Percentiles rank a stretch among this genome's conserved stretches.
Evolutionary conservation across 1,140 invertebrate species (phyloP).

Genomic region (Pseudoatta argentina): DNA sequence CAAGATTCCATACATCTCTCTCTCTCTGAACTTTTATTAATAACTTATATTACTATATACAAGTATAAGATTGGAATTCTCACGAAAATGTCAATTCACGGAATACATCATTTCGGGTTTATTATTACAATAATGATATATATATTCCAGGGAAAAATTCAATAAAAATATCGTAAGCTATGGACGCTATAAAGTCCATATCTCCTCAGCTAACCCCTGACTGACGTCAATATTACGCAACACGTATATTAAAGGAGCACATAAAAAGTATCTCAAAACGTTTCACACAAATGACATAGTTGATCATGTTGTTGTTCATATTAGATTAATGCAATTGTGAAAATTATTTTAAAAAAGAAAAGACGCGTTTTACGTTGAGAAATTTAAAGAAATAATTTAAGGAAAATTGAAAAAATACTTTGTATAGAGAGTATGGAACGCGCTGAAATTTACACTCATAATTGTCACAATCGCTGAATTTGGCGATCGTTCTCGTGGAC

Average conservation of each 20-base stretch:
- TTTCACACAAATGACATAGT: neutral
- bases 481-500: constrained; percentile 29
- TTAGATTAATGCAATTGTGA: neutral
- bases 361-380: neutral
- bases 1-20: neutral
- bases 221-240: neutral
- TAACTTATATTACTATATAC: neutral
- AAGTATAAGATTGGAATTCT: neutral
- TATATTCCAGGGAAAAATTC: neutral
- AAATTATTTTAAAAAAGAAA: neutral
- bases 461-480: constrained; percentile 49
- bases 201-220: neutral
- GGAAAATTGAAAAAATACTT: neutral
- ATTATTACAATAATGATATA: constrained; percentile 14
- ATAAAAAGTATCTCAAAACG: neutral
- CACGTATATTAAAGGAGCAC: neutral
- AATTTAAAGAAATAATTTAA: neutral
- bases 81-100: neutral
- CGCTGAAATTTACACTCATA: neutral
- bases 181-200: neutral
- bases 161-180: neutral
- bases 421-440: neutral
- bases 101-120: neutral
- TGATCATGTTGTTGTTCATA: neutral
- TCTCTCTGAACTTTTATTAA: neutral